Conservation (phyloP, 37 sponge, comb jelly and placozoan genomes). For the Diacarnus erythraeanus region DNA sequence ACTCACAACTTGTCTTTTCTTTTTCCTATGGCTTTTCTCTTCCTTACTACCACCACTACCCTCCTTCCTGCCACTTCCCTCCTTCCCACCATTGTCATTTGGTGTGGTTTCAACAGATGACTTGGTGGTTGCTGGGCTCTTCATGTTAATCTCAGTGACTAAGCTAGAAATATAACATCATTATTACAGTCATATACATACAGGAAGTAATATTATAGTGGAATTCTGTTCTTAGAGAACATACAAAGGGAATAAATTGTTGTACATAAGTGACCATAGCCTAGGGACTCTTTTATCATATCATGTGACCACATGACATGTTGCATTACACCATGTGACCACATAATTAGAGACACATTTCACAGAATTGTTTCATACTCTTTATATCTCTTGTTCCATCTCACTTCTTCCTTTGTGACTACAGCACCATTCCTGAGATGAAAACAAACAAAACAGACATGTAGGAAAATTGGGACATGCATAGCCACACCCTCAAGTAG, state of each 20-base stretch:
- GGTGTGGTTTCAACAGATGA: not conserved
- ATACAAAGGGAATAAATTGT: no score
- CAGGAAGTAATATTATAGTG: not conserved
- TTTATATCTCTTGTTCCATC: constrained; percentile 30
- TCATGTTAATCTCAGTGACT: constrained; percentile 2
- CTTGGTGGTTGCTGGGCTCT: constrained; percentile 1
- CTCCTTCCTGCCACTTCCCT: not conserved
- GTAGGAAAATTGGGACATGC: no score
- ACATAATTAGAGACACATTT: not conserved
- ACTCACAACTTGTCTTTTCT: not conserved
- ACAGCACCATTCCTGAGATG: constrained; percentile 21
- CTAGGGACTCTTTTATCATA: no score
- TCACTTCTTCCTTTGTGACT: constrained; percentile 13
- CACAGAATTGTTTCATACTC: constrained; percentile 25
- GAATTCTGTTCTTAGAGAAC: no score
- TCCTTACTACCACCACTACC: not conserved
- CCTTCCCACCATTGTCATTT: no score
- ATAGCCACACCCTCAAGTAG: no score
- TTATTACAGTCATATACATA: not conserved
- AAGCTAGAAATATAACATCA: not conserved
- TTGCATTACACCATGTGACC: not conserved
- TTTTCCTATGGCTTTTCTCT: not conserved
- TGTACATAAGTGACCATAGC: no score
- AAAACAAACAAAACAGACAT: not conserved
- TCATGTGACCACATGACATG: not conserved